Conservation (phyloP, 2,113 vertebrate species). For the Pollimyrus isidori region DNA sequence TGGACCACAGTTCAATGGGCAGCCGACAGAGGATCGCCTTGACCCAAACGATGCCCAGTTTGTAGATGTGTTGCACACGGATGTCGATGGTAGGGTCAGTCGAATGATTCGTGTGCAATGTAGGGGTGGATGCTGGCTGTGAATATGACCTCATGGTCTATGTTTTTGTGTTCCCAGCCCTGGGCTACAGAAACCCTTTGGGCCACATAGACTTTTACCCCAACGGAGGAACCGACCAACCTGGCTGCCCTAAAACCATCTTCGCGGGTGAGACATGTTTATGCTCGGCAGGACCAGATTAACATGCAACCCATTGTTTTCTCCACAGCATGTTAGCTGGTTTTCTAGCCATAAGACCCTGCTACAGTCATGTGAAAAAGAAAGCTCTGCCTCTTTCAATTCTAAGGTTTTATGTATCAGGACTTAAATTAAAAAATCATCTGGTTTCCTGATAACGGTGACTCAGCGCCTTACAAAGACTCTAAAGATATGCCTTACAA, state of each 20-base stretch:
- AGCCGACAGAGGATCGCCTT: slow-evolving; percentile 53
- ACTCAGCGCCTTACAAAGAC: too few species aligned
- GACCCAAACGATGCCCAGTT: slow-evolving; percentile 76
- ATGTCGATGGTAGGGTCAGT: slow-evolving; percentile 64
- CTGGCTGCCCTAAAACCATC: slow-evolving; percentile 78
- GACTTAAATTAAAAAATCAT: neutral
- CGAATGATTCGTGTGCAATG: neutral
- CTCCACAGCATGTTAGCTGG: neutral
- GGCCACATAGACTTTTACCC: slow-evolving; percentile 89
- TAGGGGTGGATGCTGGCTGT: neutral
- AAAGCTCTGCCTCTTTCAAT: neutral
- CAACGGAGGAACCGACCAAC: slow-evolving; percentile 82
- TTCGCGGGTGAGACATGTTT: slow-evolving; percentile 64
- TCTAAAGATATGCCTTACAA: too few species aligned
- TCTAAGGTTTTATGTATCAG: neutral
- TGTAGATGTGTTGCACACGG: slow-evolving; percentile 87
- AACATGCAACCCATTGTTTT: neutral
- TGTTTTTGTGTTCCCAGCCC: slow-evolving; percentile 45
- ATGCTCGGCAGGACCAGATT: neutral
- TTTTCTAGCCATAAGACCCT: neutral
- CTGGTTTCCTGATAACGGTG: too few species aligned
- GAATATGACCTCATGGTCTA: neutral
- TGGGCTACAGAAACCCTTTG: slow-evolving; percentile 70
- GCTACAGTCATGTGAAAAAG: neutral
- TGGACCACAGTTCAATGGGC: slow-evolving; percentile 68